Conservation (phyloP, 2,113 vertebrate genomes). For the Myrmecobius fasciatus region DNA sequence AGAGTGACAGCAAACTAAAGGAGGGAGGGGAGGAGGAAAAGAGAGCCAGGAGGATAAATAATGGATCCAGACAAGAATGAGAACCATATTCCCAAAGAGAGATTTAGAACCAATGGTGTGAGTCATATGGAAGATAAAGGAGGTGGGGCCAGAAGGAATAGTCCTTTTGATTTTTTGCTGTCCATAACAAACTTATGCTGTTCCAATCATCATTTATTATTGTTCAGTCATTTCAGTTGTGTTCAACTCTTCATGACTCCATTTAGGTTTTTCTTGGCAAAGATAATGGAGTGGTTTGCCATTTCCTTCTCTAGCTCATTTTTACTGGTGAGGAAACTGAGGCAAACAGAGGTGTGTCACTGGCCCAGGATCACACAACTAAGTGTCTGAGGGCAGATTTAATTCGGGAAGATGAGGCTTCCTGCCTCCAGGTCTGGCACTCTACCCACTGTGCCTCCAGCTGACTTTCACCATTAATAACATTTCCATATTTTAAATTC, state of each 20-base stretch:
- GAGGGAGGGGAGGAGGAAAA: not conserved
- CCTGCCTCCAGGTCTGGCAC: too few species aligned
- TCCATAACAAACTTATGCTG: not conserved
- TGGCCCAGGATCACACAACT: not conserved
- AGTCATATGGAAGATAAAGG: not conserved
- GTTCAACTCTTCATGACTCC: not conserved
- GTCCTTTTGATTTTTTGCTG: not conserved
- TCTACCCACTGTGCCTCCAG: not conserved
- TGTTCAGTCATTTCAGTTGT: too few species aligned
- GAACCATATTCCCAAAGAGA: not conserved
- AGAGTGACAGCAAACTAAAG: not conserved
- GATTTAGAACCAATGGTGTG: not conserved
- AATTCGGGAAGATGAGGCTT: not conserved
- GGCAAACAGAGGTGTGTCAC: not conserved
- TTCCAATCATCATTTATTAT: not conserved
- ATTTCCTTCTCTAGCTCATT: not conserved
- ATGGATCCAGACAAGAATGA: not conserved
- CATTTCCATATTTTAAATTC: not conserved
- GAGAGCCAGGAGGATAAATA: not conserved
- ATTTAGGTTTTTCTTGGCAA: too few species aligned
- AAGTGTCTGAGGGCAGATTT: not conserved
- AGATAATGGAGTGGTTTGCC: not conserved
- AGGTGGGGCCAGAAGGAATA: not conserved
- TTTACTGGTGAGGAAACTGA: not conserved
- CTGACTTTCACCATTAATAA: not conserved